phyloP scores from a whole-genome alignment of 2,113 vertebrate genomes.

The Chitala chitala region DNA sequence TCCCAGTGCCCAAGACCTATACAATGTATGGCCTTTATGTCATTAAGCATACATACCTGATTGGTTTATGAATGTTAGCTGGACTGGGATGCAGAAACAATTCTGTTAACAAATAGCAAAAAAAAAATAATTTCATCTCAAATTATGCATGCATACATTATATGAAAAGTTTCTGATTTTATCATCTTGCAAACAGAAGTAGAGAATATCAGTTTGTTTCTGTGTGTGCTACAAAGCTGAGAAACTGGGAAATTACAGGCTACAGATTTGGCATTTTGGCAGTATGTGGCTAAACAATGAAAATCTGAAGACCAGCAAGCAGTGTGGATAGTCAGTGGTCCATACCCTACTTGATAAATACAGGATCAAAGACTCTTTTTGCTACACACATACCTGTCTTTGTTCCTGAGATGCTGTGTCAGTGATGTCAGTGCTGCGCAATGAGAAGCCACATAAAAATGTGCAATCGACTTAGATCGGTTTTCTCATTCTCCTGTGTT shows the following conservation, averaged over 20 bases:
- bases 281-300: neutral
- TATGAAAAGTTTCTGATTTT: neutral
- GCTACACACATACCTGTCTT: neutral
- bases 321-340: neutral
- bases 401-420: neutral
- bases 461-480: neutral
- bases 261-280: neutral
- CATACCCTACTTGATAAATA: neutral
- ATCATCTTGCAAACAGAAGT: no score
- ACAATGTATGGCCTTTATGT: neutral
- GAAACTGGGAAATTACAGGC: neutral
- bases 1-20: neutral
- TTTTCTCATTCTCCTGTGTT: neutral
- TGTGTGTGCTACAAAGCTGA: no score
- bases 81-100: neutral
- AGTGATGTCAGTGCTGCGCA: neutral
- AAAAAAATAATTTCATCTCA: no score
- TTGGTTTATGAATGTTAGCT: neutral
- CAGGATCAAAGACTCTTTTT: neutral
- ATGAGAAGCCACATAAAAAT: neutral
- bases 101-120: neutral
- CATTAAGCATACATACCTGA: neutral
- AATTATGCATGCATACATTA: neutral
- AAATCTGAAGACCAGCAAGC: neutral
- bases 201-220: no score